A percentile compares a stretch with the other conserved stretches of the same genome.
Evolutionary conservation across 2,797 vertebrate species (phyloP).

Genomic region (Argentina silus): DNA sequence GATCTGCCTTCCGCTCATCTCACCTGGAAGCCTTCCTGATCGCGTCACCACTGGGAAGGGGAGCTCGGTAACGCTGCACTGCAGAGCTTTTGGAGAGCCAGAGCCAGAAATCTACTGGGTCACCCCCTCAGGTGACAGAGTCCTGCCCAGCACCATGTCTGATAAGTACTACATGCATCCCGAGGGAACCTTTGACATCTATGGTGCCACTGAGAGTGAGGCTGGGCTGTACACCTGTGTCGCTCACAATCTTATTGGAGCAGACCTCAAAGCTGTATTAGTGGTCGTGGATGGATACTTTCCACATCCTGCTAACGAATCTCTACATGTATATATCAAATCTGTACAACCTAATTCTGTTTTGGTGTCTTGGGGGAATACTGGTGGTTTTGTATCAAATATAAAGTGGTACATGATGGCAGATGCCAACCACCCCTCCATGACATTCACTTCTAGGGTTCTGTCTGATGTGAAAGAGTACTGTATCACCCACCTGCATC

Average conservation of each 20-base stretch:
- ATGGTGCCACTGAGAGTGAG: constrained; percentile 76
- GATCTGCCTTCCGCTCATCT: constrained; percentile 88
- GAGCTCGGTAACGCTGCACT: constrained; percentile 82
- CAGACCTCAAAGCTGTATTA: constrained; percentile 84
- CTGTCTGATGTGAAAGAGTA: constrained; percentile 83
- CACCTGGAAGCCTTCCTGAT: constrained; percentile 84
- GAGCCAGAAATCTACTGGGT: constrained; percentile 90
- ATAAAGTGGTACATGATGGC: constrained; percentile 84
- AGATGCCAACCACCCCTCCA: constrained; percentile 67
- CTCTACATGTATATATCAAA: constrained; percentile 80
- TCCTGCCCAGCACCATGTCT: constrained; percentile 77
- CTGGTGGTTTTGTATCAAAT: constrained; percentile 81
- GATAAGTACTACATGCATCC: constrained; percentile 83
- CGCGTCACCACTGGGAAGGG: constrained; percentile 76
- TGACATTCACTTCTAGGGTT: constrained; percentile 80
- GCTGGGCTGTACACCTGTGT: constrained; percentile 88
- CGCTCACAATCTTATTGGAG: constrained; percentile 87
- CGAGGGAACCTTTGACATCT: constrained; percentile 86
- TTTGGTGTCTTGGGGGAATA: constrained; percentile 84
- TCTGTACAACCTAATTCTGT: constrained; percentile 81
- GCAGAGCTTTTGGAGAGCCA: constrained; percentile 87
- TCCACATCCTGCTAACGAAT: constrained; percentile 73
- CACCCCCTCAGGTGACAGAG: constrained; percentile 82
- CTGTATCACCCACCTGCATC: constrained; percentile 84
- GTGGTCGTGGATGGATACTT: constrained; percentile 83